phyloP scores from a whole-genome alignment of 2,113 vertebrate species.

The Anguilla japonica region DNA sequence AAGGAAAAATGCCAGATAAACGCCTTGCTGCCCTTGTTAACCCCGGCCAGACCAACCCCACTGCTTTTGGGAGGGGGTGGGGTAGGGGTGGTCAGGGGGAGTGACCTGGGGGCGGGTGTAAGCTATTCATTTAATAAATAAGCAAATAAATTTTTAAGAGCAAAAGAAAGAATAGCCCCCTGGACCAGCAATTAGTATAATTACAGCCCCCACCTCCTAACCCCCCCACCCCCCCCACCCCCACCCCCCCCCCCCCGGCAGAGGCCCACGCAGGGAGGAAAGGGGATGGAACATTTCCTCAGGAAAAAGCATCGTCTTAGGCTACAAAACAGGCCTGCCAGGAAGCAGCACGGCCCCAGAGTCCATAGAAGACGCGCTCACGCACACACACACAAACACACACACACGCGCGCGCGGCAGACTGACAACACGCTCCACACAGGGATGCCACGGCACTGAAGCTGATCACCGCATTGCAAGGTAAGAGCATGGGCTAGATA shows the following conservation, averaged over 20 bases:
- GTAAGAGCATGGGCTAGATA: conserved; percentile 33
- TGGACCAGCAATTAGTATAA: conserved; percentile 26
- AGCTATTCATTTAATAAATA: conserved; percentile 19
- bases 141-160: conserved; percentile 17
- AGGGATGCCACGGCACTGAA: conserved; percentile 46
- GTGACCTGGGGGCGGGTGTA: conserved; percentile 23
- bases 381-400: not conserved
- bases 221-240: not conserved
- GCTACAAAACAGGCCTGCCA: conserved; percentile 50
- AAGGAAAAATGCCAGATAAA: conserved; percentile 34
- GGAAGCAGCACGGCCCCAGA: conserved; percentile 45
- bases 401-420: conserved; percentile 1
- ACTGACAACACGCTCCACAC: not conserved
- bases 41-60: conserved; percentile 22
- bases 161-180: conserved; percentile 8
- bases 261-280: conserved; percentile 44
- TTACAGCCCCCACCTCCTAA: not conserved
- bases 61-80: conserved; percentile 16
- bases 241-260: not conserved
- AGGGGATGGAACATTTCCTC: conserved; percentile 57
- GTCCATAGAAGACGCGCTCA: conserved; percentile 32
- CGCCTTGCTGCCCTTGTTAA: conserved; percentile 25
- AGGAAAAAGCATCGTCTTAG: conserved; percentile 59
- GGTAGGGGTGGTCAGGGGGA: not conserved
- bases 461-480: conserved; percentile 30